These are phyloP conservation scores for Drosophila kikkawai DNA, from an alignment of 1,140 invertebrate genomes.

Conservation along the genomic window DNA sequence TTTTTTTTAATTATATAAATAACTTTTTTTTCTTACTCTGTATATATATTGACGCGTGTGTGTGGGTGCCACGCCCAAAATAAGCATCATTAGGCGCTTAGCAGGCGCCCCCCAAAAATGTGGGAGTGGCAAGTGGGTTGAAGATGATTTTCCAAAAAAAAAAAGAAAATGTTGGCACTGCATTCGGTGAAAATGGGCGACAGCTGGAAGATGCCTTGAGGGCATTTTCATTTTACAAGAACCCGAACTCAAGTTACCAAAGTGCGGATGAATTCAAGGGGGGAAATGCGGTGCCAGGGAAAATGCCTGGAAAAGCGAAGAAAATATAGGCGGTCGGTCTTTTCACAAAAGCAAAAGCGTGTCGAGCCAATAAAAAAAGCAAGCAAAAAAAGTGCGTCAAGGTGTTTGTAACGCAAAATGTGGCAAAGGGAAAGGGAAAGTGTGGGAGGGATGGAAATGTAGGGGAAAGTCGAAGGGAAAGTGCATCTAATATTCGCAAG, in stretches of 20 bases:
- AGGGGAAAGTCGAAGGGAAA: slow-evolving; percentile 3
- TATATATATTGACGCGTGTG: slow-evolving; percentile 9
- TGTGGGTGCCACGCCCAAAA: slow-evolving; percentile 47
- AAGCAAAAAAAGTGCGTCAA: slow-evolving; percentile 48
- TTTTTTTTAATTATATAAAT: no score
- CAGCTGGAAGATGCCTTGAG: slow-evolving; percentile 49
- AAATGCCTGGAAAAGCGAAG: slow-evolving; percentile 11
- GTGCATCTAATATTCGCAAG: slow-evolving; percentile 9
- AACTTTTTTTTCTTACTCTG: not conserved
- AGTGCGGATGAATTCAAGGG: slow-evolving; percentile 15
- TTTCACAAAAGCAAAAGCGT: slow-evolving; percentile 72
- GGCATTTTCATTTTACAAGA: slow-evolving; percentile 54
- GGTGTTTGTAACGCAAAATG: slow-evolving; percentile 68
- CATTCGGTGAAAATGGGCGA: slow-evolving; percentile 48
- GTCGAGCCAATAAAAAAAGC: slow-evolving; percentile 59
- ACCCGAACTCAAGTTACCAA: slow-evolving; percentile 42
- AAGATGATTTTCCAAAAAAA: slow-evolving; percentile 72
- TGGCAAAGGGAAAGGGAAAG: slow-evolving; percentile 25
- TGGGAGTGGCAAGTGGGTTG: slow-evolving; percentile 16
- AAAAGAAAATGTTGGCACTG: slow-evolving; percentile 29
- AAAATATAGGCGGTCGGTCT: slow-evolving; percentile 30
- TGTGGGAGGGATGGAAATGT: slow-evolving; percentile 1
- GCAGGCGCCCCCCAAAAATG: slow-evolving; percentile 49
- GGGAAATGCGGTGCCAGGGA: not conserved
- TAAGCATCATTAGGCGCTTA: slow-evolving; percentile 79